Conservation (phyloP, 2,888 invertebrate species). For the Iselma pallidipennis region DNA sequence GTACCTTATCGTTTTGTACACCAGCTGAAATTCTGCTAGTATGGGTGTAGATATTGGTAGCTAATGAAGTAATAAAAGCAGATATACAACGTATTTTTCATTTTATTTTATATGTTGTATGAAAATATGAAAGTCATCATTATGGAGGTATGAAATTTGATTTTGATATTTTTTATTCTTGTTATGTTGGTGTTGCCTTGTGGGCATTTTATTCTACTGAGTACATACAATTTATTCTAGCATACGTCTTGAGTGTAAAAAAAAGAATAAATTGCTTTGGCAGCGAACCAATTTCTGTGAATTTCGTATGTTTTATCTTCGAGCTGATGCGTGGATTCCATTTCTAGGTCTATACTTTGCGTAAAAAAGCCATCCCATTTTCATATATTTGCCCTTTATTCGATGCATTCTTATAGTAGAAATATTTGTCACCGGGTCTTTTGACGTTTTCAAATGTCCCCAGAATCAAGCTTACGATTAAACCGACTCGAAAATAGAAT, state of each 20-base stretch:
- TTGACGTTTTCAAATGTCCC: constrained; percentile 31
- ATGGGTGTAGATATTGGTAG: no score
- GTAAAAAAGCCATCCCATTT: constrained; percentile 54
- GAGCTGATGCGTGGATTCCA: constrained; percentile 52
- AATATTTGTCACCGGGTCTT: constrained; percentile 38
- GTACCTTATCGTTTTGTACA: background rate
- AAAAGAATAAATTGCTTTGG: constrained; percentile 51
- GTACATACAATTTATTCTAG: constrained; percentile 21
- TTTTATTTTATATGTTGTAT: no score
- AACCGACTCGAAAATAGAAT: background rate
- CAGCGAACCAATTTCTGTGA: constrained; percentile 53
- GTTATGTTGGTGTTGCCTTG: background rate
- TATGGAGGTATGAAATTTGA: background rate
- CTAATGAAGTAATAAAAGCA: no score
- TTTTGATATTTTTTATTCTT: background rate
- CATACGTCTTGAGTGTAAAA: constrained; percentile 38
- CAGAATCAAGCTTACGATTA: constrained; percentile 2
- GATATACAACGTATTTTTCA: no score
- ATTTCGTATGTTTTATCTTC: constrained; percentile 54
- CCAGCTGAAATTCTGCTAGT: background rate
- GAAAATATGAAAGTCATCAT: no score
- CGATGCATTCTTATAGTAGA: constrained; percentile 45
- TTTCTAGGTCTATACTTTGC: constrained; percentile 50
- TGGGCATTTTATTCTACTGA: background rate
- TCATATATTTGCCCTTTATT: constrained; percentile 54